phyloP scores from a whole-genome alignment of 1,140 invertebrate genomes.

The Drosophila rhopaloa region DNA sequence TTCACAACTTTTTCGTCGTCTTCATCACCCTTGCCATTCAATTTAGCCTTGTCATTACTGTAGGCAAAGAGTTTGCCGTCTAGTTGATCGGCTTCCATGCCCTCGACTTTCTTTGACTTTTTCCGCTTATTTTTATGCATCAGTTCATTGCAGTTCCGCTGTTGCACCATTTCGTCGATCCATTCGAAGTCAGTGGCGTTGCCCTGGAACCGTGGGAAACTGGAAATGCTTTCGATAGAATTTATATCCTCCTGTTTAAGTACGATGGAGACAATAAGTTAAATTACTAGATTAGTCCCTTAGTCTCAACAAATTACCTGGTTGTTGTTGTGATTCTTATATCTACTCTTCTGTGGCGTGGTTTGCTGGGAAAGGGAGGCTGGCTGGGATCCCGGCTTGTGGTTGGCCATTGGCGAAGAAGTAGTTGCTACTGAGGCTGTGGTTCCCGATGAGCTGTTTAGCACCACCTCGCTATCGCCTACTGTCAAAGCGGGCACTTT shows the following conservation, averaged over 20 bases:
- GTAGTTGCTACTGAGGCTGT: conserved; percentile 65
- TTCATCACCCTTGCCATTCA: conserved; percentile 46
- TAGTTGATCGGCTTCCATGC: conserved; percentile 62
- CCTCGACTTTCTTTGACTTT: conserved; percentile 64
- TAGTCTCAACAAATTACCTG: conserved; percentile 39
- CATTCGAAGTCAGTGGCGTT: conserved; percentile 65
- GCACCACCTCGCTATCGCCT: conserved; percentile 48
- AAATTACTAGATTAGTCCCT: neutral
- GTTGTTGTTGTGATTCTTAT: conserved; percentile 70
- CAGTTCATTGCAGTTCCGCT: conserved; percentile 62
- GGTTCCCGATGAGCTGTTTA: conserved; percentile 68
- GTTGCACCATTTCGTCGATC: conserved; percentile 66
- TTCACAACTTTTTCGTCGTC: conserved; percentile 82
- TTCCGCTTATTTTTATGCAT: conserved; percentile 76
- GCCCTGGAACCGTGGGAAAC: conserved; percentile 42
- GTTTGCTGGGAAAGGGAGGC: conserved; percentile 25
- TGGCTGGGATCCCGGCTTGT: conserved; percentile 32
- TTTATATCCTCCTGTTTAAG: conserved; percentile 73
- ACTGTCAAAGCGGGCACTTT: conserved; percentile 32
- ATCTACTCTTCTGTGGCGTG: conserved; percentile 55
- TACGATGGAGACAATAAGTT: neutral
- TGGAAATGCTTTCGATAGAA: conserved; percentile 78
- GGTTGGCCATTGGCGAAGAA: conserved; percentile 52
- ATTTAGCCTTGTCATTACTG: conserved; percentile 21
- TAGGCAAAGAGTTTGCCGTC: conserved; percentile 57